Evolutionary conservation across 1,140 invertebrate species (phyloP).

Genomic region (Streblospio benedicti): DNA sequence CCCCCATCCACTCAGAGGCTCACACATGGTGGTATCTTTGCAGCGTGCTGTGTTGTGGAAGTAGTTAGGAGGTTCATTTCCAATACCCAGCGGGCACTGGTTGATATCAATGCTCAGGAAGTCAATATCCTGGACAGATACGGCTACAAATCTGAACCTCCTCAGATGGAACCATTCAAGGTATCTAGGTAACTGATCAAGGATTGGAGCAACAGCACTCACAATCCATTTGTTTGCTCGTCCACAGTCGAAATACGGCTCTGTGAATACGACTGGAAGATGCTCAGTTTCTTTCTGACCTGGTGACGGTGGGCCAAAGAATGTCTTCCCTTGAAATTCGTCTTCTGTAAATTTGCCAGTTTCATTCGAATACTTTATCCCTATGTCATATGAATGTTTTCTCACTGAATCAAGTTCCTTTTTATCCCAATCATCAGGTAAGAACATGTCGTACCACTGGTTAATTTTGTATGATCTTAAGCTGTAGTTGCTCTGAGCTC

Average conservation of each 20-base stretch:
- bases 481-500: slow-evolving; percentile 74
- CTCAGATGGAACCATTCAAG: slow-evolving; percentile 89
- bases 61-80: slow-evolving; percentile 78
- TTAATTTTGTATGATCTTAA: slow-evolving; percentile 82
- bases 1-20: slow-evolving; percentile 90
- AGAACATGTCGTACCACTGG: slow-evolving; percentile 75
- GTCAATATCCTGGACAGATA: slow-evolving; percentile 88
- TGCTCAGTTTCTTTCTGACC: slow-evolving; percentile 34
- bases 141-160: slow-evolving; percentile 82
- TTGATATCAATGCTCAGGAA: slow-evolving; percentile 96
- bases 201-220: slow-evolving; percentile 82
- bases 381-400: slow-evolving; percentile 69
- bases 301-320: slow-evolving; percentile 47
- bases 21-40: slow-evolving; percentile 93
- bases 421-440: slow-evolving; percentile 63
- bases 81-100: slow-evolving; percentile 81
- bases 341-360: slow-evolving; percentile 54
- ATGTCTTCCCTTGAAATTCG: slow-evolving; percentile 28
- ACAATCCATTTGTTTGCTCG: slow-evolving; percentile 92
- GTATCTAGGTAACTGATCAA: slow-evolving; percentile 90
- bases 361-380: slow-evolving; percentile 83
- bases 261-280: slow-evolving; percentile 86
- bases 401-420: slow-evolving; percentile 68
- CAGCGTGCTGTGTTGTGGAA: slow-evolving; percentile 86
- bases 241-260: slow-evolving; percentile 93